A percentile compares a stretch with the other conserved stretches of the same genome.
Evolutionary conservation across 2,113 vertebrate species (phyloP).

Genomic region (Numenius arquata): DNA sequence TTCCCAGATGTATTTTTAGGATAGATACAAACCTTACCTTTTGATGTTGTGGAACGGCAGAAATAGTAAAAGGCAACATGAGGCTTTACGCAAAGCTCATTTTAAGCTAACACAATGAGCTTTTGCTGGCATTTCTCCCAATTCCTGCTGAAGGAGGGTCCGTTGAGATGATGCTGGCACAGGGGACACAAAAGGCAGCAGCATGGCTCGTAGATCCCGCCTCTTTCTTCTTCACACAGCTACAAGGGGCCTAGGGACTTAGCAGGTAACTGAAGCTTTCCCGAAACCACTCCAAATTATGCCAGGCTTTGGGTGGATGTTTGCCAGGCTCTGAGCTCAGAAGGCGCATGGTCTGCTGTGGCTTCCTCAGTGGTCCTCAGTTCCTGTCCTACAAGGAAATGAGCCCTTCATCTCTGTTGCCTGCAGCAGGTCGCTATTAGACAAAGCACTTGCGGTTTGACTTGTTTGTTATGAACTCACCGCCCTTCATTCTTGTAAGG

Average conservation of each 20-base stretch:
- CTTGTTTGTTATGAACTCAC: constrained; percentile 30
- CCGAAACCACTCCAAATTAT: neutral
- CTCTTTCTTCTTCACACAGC: neutral
- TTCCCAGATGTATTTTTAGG: neutral
- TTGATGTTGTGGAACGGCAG: neutral
- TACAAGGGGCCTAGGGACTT: neutral
- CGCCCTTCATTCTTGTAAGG: neutral
- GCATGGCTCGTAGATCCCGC: neutral
- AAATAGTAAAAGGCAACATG: neutral
- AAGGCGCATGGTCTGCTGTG: neutral
- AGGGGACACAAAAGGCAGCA: neutral
- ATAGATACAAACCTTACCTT: neutral
- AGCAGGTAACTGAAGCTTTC: neutral
- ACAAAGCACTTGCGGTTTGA: constrained; percentile 17
- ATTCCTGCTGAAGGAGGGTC: neutral
- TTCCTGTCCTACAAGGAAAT: neutral
- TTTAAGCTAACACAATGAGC: neutral
- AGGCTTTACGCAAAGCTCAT: neutral
- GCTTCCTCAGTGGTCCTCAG: neutral
- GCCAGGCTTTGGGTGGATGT: neutral
- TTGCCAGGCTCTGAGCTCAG: neutral
- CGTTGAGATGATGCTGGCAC: neutral
- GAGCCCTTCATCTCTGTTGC: neutral
- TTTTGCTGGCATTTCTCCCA: neutral
- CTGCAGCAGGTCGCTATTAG: neutral